Conservation (phyloP, 2,888 invertebrate species). For the Dastarcus helophoroides region DNA sequence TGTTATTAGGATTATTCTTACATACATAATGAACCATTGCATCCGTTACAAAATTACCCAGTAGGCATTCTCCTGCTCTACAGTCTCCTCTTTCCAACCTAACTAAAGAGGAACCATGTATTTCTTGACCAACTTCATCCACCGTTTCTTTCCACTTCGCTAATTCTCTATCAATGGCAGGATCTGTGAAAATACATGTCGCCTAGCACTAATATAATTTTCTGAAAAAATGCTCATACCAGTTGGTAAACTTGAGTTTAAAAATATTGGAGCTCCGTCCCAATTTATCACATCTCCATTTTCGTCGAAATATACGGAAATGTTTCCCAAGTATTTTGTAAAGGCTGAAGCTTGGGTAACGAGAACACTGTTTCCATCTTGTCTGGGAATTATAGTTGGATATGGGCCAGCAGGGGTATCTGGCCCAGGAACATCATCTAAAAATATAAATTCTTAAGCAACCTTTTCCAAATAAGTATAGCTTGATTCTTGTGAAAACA, state of each 20-base stretch:
- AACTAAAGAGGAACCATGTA: conserved; percentile 42
- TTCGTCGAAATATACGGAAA: conserved; percentile 59
- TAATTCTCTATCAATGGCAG: conserved; percentile 46
- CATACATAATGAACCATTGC: conserved; percentile 57
- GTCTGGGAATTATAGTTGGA: conserved; percentile 54
- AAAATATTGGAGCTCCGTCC: conserved; percentile 59
- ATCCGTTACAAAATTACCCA: conserved; percentile 64
- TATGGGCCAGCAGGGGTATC: conserved; percentile 51
- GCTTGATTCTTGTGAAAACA: too few species aligned
- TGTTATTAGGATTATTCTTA: too few species aligned
- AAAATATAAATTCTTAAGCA: too few species aligned
- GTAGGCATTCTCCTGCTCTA: conserved; percentile 52
- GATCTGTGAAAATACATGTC: conserved; percentile 45
- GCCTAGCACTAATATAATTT: too few species aligned
- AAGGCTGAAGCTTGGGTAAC: conserved; percentile 64
- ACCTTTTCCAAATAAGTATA: too few species aligned
- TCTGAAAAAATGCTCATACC: too few species aligned
- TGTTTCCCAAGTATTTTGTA: conserved; percentile 66
- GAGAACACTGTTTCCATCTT: conserved; percentile 44
- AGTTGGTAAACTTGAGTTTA: too few species aligned
- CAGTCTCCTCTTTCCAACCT: conserved; percentile 44
- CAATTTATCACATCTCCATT: conserved; percentile 52
- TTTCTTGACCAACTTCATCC: conserved; percentile 41
- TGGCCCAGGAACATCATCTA: conserved; percentile 37
- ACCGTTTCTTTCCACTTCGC: conserved; percentile 48